Evolutionary conservation across 2,113 vertebrate species (phyloP).

Genomic region (Ranitomeya imitator): DNA sequence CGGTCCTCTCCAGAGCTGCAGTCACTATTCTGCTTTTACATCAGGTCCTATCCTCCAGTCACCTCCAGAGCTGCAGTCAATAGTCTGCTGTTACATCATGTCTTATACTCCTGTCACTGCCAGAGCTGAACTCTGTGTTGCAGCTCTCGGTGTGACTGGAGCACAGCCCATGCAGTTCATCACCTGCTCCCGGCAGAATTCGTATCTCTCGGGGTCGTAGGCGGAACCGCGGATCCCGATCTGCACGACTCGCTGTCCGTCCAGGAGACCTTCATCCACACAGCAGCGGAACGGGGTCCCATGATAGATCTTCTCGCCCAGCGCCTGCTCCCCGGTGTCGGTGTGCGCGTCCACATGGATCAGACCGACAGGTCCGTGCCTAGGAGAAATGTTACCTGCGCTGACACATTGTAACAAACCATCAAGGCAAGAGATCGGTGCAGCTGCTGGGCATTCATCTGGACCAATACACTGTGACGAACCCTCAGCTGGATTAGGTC

Average conservation of each 20-base stretch:
- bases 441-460: too few species aligned
- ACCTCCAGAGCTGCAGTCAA: too few species aligned
- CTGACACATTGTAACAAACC: neutral
- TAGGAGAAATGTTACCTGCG: constrained; percentile 53
- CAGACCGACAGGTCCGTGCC: constrained; percentile 87
- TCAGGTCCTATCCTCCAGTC: too few species aligned
- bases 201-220: constrained; percentile 73
- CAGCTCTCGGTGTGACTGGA: too few species aligned
- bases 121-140: too few species aligned
- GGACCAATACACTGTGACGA: too few species aligned
- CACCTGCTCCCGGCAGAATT: constrained; percentile 84
- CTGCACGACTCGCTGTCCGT: constrained; percentile 85
- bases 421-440: neutral
- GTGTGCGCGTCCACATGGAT: constrained; percentile 91
- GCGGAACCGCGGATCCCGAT: constrained; percentile 87
- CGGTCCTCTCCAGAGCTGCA: too few species aligned
- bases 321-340: constrained; percentile 75
- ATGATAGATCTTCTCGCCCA: constrained; percentile 87
- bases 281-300: constrained; percentile 88
- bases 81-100: too few species aligned
- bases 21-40: too few species aligned
- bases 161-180: neutral
- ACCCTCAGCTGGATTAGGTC: too few species aligned
- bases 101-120: too few species aligned
- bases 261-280: constrained; percentile 87